Evolutionary conservation across 2,888 invertebrate genomes (phyloP), one percentile per base, ranked within the genome.

Genomic region (Sarcophaga caerulescens): DNA sequence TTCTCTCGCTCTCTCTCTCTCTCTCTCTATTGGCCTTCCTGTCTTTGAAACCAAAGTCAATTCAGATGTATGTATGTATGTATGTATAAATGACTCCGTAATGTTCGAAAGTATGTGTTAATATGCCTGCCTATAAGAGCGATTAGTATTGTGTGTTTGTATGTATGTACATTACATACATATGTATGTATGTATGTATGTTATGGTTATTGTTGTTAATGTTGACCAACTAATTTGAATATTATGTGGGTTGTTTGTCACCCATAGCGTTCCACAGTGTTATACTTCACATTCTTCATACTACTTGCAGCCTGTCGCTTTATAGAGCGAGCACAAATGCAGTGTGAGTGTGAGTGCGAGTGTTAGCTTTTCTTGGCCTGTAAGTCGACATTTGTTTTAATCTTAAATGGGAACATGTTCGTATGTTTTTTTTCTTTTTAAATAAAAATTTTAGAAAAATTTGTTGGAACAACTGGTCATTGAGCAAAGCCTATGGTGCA

Each of bases 241-340:
- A 82, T 70, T 77, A 86, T 86, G 85, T 86, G 85, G 85, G 85
- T 81, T 83, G 83, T 65, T 60, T 83, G 85, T 81, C 85, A 85
- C 85, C 85, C 70, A 84, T 84, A 81, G 84, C 81, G 85, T 85
- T 83, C 12, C 52, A 52, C 85, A 85, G 85, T 62, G 74, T 52
- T 47, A 83, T 60, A 60, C 45, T 23, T 60, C 66, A 44, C 35
- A 35, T 35, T 35, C 35, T 35, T 35, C 8, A 35, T 35, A 35
- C 35, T 35, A 14, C 12, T 17, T 12, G 52, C 52, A 52, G 52
- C 52, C 52, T 52, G 52, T 17, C 52, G 52, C 52, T 52, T 52
- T 52, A 52, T 52, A 52, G 52, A 52, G 52, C 52, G 52, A 52
- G 2, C 17, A 17, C 52, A 52, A 52, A 12, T 52, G 52, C 17